Evolutionary conservation across 2,888 invertebrate genomes (phyloP).

Genomic region (Coenonympha arcania): DNA sequence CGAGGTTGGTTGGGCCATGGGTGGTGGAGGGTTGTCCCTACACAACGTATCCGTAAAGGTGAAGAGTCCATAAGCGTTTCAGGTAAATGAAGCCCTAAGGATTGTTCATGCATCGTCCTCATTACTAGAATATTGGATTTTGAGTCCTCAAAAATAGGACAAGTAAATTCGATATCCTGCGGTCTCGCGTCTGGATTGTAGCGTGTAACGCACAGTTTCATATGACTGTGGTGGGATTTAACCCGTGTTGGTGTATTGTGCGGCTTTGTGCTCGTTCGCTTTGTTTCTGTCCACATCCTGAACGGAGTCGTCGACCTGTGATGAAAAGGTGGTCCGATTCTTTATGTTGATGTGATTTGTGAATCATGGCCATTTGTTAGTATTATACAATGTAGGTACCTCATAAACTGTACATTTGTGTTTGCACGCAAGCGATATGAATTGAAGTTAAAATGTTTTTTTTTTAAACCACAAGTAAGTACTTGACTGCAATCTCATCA

Average conservation of each 20-base stretch:
- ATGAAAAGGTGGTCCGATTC: constrained; percentile 49
- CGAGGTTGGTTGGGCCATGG: too few relatives aligned
- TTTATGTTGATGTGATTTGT: constrained; percentile 28
- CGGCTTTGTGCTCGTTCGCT: constrained; percentile 51
- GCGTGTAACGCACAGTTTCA: constrained; percentile 22
- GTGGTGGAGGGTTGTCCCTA: too few relatives aligned
- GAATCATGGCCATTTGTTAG: constrained; percentile 21
- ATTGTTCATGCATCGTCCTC: not conserved
- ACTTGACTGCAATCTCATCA: too few relatives aligned
- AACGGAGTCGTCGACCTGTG: constrained; percentile 55
- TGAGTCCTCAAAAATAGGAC: constrained; percentile 14
- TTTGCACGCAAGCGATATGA: too few relatives aligned
- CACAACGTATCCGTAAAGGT: too few relatives aligned
- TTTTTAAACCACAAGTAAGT: too few relatives aligned
- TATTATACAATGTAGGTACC: too few relatives aligned
- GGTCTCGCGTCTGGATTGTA: constrained; percentile 14
- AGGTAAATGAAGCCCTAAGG: too few relatives aligned
- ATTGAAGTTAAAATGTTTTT: too few relatives aligned
- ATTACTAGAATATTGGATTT: not conserved
- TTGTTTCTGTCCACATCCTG: constrained; percentile 69
- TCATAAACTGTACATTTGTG: too few relatives aligned
- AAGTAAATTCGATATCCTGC: constrained; percentile 21
- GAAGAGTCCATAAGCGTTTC: too few relatives aligned
- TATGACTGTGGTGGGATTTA: constrained; percentile 31
- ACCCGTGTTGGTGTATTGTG: constrained; percentile 37